Conservation (phyloP, 2,888 invertebrate species). For the Cheilosia pagana region DNA sequence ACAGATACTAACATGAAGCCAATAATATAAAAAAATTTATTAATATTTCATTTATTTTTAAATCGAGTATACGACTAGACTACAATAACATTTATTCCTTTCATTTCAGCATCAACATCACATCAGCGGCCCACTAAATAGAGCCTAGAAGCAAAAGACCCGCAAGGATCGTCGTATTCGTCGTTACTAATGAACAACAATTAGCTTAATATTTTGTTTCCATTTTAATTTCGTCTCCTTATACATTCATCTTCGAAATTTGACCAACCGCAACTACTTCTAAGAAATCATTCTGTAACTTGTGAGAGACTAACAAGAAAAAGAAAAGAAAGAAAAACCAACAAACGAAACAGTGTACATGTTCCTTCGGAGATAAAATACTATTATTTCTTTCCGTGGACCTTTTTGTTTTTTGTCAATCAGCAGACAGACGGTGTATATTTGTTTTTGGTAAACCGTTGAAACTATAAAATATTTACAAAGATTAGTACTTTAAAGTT, state of each 20-base stretch:
- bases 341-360: background rate
- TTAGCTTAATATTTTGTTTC: conserved; percentile 1
- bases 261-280: background rate
- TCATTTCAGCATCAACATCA: background rate
- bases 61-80: too few relatives aligned
- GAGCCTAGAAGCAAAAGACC: background rate
- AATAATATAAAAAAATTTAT: too few relatives aligned
- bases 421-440: conserved; percentile 1
- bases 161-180: conserved; percentile 3
- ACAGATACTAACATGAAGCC: too few relatives aligned
- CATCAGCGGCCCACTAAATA: background rate
- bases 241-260: background rate
- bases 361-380: background rate
- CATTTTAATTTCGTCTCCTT: background rate
- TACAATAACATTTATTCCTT: background rate
- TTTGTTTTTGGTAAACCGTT: background rate
- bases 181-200: conserved; percentile 6
- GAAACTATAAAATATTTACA: background rate
- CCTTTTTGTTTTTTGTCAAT: conserved; percentile 4
- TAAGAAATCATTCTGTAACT: background rate
- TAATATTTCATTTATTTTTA: too few relatives aligned
- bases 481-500: conserved; percentile 1
- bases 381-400: background rate
- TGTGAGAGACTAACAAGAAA: background rate
- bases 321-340: too few relatives aligned